Evolutionary conservation across 2,113 vertebrate species (phyloP).

Genomic region (Gopherus flavomarginatus): DNA sequence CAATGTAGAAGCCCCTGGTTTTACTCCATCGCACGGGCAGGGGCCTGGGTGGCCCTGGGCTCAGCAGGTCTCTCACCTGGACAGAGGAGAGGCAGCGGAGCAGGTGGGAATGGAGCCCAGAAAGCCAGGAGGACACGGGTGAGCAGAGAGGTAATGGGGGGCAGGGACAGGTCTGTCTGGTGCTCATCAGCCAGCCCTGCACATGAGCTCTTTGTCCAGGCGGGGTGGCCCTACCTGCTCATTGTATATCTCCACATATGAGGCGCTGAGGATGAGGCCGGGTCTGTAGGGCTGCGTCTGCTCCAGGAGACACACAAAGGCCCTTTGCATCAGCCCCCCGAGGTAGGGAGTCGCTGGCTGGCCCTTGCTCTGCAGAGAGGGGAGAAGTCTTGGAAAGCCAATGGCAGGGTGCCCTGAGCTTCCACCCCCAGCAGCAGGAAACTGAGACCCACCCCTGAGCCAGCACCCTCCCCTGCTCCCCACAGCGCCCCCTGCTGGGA

Average conservation of each 20-base stretch:
- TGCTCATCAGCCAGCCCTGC: no score
- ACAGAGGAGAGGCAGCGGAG: accelerated
- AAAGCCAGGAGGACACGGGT: accelerated
- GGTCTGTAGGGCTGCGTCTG: conserved; percentile 41
- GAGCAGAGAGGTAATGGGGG: accelerated
- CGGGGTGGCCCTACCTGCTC: conserved; percentile 72
- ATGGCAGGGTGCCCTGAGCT: no score
- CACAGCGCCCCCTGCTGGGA: no score
- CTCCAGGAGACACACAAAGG: conserved; percentile 78
- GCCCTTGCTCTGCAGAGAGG: conserved; percentile 21
- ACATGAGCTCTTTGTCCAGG: no score
- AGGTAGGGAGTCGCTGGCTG: not conserved
- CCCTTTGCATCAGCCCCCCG: conserved; percentile 80
- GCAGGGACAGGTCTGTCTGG: no score
- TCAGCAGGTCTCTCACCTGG: conserved; percentile 81
- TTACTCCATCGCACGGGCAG: conserved; percentile 82
- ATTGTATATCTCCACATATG: conserved; percentile 85
- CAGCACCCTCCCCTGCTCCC: no score
- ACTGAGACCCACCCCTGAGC: no score
- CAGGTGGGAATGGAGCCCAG: accelerated
- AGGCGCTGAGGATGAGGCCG: conserved; percentile 73
- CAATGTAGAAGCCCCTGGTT: conserved; percentile 78
- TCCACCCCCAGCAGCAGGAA: not conserved
- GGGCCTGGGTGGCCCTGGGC: conserved; percentile 24
- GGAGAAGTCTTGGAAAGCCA: accelerated